A percentile compares a stretch with the other conserved stretches of the same genome.
Evolutionary conservation across 1,140 invertebrate species (phyloP).

Genomic region (Heliconius hermathena): DNA sequence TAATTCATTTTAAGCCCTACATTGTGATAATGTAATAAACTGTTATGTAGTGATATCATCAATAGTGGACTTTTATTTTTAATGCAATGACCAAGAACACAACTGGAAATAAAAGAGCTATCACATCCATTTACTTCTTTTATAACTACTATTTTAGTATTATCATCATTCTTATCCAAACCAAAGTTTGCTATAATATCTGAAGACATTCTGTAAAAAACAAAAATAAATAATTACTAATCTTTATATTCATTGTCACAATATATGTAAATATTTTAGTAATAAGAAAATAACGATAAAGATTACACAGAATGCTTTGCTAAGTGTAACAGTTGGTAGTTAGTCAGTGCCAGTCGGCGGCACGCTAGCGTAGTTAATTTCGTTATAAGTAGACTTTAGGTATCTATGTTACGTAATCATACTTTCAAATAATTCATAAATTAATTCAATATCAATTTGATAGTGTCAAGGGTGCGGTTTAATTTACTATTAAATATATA

Average conservation of each 20-base stretch:
- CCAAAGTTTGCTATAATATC: slow-evolving; percentile 83
- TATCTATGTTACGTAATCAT: slow-evolving; percentile 8
- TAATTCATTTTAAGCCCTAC: slow-evolving; percentile 88
- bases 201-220: slow-evolving; percentile 80
- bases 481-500: not conserved
- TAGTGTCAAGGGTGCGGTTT: slow-evolving; percentile 1
- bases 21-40: slow-evolving; percentile 88
- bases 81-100: slow-evolving; percentile 82
- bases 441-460: not conserved
- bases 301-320: not conserved
- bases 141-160: slow-evolving; percentile 83
- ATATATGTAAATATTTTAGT: slow-evolving; percentile 11
- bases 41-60: slow-evolving; percentile 85
- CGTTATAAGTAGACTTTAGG: slow-evolving; percentile 3
- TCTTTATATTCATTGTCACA: not conserved
- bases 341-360: not conserved
- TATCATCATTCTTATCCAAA: slow-evolving; percentile 81
- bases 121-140: slow-evolving; percentile 86
- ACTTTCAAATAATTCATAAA: not conserved
- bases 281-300: slow-evolving; percentile 2
- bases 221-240: not conserved
- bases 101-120: slow-evolving; percentile 86
- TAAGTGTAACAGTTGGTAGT: slow-evolving; percentile 3
- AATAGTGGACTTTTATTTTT: slow-evolving; percentile 83
- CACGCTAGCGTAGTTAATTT: not conserved